A percentile compares a stretch with the other conserved stretches of the same genome.
Conservation (phyloP, 2,113 vertebrate genomes). For the Gobio gobio region DNA sequence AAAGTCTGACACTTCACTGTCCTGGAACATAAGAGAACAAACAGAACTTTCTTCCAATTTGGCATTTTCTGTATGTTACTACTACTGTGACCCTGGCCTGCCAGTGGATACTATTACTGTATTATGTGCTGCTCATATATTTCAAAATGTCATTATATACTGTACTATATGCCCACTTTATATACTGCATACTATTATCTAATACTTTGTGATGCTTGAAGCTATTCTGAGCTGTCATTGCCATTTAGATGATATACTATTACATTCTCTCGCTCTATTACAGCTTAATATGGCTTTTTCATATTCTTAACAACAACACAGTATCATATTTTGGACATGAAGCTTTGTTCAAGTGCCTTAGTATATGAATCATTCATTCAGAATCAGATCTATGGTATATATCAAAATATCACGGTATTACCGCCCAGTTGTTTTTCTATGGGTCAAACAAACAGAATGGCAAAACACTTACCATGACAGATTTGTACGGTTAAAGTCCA, state of each 20-base stretch:
- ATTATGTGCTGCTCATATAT: background rate
- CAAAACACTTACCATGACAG: constrained; percentile 6
- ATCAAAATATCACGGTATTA: background rate
- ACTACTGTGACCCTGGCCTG: background rate
- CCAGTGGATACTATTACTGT: background rate
- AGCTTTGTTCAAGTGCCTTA: background rate
- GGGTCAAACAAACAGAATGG: background rate
- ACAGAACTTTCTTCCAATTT: background rate
- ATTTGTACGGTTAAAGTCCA: background rate
- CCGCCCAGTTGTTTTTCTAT: background rate
- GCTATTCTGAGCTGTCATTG: background rate
- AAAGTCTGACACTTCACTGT: constrained; percentile 70
- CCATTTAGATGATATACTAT: background rate
- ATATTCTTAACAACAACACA: background rate
- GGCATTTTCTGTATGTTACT: background rate
- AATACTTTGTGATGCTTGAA: background rate
- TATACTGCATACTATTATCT: background rate
- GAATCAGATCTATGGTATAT: background rate
- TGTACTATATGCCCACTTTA: background rate
- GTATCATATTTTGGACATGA: background rate
- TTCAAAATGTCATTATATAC: background rate
- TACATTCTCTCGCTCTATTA: too few species aligned
- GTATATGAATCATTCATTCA: background rate
- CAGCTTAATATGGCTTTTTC: background rate
- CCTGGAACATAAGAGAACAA: constrained; percentile 53